phyloP scores from a whole-genome alignment of 2,113 vertebrate species.

The Notiomystis cincta region DNA sequence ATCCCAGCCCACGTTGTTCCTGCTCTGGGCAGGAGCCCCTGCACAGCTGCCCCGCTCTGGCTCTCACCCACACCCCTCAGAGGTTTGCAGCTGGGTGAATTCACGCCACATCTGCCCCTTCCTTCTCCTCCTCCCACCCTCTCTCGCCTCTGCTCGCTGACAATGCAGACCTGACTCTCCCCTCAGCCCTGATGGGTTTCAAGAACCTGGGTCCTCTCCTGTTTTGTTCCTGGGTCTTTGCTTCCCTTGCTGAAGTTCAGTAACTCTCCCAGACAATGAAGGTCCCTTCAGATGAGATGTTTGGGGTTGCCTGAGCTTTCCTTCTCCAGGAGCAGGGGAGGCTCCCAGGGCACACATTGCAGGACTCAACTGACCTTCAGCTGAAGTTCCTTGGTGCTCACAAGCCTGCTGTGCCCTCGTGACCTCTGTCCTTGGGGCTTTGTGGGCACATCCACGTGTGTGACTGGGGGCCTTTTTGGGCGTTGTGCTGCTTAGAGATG shows the following conservation, averaged over 20 bases:
- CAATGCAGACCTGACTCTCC: fast-evolving
- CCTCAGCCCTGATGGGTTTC: not conserved
- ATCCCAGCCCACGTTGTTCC: not conserved
- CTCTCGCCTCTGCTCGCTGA: not conserved
- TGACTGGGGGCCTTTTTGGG: not conserved
- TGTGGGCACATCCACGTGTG: not conserved
- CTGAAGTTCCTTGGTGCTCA: not conserved
- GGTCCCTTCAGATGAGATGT: not conserved
- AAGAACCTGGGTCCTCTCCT: not conserved
- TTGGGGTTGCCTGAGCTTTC: not conserved
- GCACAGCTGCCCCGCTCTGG: not conserved
- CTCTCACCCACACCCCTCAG: not conserved
- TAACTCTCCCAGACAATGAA: not conserved
- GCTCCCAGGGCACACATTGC: not conserved
- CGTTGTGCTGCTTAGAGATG: not conserved
- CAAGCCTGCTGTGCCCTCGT: not conserved
- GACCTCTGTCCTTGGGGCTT: not conserved
- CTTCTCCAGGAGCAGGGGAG: not conserved
- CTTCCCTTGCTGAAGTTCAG: not conserved
- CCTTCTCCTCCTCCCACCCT: not conserved
- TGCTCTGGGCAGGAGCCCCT: not conserved
- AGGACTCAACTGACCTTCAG: not conserved
- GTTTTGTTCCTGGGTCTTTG: not conserved
- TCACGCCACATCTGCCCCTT: not conserved
- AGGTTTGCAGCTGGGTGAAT: slow-evolving; percentile 5